Conservation (phyloP, 2,113 vertebrate species). For the Phrynocephalus versicolor region DNA sequence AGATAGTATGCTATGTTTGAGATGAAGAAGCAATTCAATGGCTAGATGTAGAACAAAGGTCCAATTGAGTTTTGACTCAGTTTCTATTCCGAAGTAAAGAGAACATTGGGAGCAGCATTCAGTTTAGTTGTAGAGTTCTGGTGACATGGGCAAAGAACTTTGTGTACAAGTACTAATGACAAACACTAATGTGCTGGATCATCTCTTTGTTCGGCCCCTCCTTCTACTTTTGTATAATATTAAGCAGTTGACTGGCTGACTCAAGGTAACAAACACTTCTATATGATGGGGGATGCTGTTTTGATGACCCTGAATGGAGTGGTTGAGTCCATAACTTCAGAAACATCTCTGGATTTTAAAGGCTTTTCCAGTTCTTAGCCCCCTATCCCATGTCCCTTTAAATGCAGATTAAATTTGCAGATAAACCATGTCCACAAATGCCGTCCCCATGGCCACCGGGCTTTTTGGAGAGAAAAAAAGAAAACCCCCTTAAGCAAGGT, state of each 20-base stretch:
- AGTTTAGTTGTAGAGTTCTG: neutral
- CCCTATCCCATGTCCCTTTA: no score
- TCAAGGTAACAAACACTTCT: neutral
- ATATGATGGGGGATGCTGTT: neutral
- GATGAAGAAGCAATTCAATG: conserved; percentile 24
- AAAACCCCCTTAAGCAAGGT: no score
- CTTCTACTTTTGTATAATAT: neutral
- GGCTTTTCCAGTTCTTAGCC: neutral
- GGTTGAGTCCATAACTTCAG: neutral
- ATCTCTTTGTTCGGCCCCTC: neutral
- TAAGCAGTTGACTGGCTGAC: neutral
- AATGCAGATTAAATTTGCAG: no score
- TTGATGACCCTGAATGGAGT: neutral
- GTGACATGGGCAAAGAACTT: neutral
- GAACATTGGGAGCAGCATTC: neutral
- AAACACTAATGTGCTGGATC: neutral
- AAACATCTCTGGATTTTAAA: neutral
- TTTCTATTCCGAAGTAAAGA: neutral
- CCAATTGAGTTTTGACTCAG: no score
- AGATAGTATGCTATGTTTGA: conserved; percentile 13
- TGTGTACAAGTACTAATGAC: neutral
- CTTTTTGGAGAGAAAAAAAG: no score
- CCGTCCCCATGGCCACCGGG: no score
- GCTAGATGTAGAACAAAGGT: neutral
- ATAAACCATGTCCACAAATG: no score